Base-by-base conservation (phyloP, 2,888 invertebrate genomes). In the Omphaloscelis lunosa region DNA sequence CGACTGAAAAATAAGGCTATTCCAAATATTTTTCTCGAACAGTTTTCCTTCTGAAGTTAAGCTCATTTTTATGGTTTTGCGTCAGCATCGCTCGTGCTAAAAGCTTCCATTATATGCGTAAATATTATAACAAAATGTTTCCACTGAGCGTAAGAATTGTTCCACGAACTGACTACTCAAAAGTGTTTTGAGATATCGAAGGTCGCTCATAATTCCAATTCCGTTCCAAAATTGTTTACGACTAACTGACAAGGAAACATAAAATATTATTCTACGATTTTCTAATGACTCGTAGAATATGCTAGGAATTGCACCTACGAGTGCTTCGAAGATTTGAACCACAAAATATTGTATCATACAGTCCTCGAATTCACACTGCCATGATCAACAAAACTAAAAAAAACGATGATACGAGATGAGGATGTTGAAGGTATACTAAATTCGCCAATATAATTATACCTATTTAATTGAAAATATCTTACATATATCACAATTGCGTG, bases 1-100 rank as follows among this genome's bases (percentile, higher is more conserved):
- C 82, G 82, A 74, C 73, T 67, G 83, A 80, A 80, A 88, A 88
- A 87, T 88, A 89, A 88, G 75, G 63, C 69, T 70, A 85, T 84
- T 82, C 29, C 53, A 83, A 85, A 83, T 77, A 77, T 79, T 85
- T 82, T 81, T 79, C 59, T 69, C 73, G 62, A 45, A 61, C 56
- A 58, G 20, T 63, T 78, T 87, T 68, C 65, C 66, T 76, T 75
- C 48, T 75, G 72, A 73, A 73, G 74, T 78, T 61, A 76, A 74
- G 74, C 61, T 61, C 39, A 65, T 82, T 81, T 83, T 77, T 73
- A 77, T 72, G 68, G 29, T 48, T 80, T 63, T 78, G 56, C 83
- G 86, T 85, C 83, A 80, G 29, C 51, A 62, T 56, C 34, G 12
- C 34, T 63, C 41, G 62, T n/a, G 39, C n/a, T 81, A 69, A 75